Percentiles rank a stretch among this genome's conserved stretches.
These are phyloP conservation scores for Chironomus riparius DNA, from an alignment of 2,888 invertebrate species.

Conservation along the genomic window DNA sequence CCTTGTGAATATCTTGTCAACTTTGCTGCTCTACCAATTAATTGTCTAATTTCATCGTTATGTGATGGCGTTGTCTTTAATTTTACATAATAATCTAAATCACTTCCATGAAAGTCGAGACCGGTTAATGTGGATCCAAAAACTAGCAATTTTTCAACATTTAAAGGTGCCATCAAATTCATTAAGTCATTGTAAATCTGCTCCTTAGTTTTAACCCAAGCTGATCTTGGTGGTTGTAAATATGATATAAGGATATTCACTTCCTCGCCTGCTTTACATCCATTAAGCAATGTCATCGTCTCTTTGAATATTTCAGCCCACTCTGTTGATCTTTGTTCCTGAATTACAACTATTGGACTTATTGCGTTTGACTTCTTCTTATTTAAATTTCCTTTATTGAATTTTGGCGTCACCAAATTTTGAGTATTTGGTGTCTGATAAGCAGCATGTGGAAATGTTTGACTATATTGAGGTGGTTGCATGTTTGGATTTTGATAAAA, in stretches of 20 bases:
- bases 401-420: background rate
- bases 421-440: background rate
- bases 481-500: background rate
- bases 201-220: background rate
- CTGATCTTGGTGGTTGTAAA: background rate
- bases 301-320: background rate
- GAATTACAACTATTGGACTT: background rate
- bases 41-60: background rate
- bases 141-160: background rate
- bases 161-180: background rate
- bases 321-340: background rate
- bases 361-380: background rate
- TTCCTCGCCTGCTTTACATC: background rate
- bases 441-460: background rate
- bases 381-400: background rate
- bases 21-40: background rate
- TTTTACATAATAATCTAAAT: constrained; percentile 20
- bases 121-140: constrained; percentile 16
- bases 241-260: background rate
- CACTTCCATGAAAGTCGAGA: constrained; percentile 16
- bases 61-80: background rate
- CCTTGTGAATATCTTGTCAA: background rate
- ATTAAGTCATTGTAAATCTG: background rate
- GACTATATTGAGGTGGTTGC: background rate
- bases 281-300: background rate